Base-by-base conservation (phyloP, 30 jellyfish, hydroid and myxozoan species). In the Aurelia aurita complex sp. Pacific region DNA sequence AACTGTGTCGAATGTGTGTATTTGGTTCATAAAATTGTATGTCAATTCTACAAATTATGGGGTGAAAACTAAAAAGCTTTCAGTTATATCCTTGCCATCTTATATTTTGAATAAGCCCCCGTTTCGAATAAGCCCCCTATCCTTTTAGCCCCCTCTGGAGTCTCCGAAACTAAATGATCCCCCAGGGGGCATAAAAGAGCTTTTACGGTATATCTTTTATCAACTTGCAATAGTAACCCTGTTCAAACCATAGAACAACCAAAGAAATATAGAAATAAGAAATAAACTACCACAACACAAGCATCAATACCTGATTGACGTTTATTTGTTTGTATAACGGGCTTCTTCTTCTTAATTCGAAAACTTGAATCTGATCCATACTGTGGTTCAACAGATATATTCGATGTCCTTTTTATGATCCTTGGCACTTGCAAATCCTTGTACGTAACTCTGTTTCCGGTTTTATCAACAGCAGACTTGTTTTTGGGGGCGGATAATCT, bases 341-440 rank as follows among this genome's bases (percentile, higher is more conserved):
- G 82, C 29, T 59, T 77, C 73, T 34, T 73, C 35, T 80, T 61
- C n/a, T 57, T 36, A 17, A 40, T 35, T 19, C 82, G 64, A 34
- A 90, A 36, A 71, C 82, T 97, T 32, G 92, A 79, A 65, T 91
- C 96, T 23, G 98, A 92, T 12, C 98, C 98, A 82, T 78, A 82
- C 34, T 92, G 98, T 2, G 97, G 97, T 62, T 92, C 97, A 14
- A 84, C 96, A 0, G 98, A 92, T 87, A 92, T 34, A 69, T 87
- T 87, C 35, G 96, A 87, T 6, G 96, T 61, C 77, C 96, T 42
- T 23, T 87, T 87, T 23, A 87, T 86, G 60, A 87, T 79, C 69
- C 90, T 78, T 10, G 96, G 90, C 3, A 84, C 82, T 42, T 84
- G 77, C 16, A 84, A n/a, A 40, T 64, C 87, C 33, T 84, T 73